These are phyloP conservation scores for Nyctibius bracteatus DNA, from an alignment of 2,113 vertebrate genomes.

Conservation along the genomic window DNA sequence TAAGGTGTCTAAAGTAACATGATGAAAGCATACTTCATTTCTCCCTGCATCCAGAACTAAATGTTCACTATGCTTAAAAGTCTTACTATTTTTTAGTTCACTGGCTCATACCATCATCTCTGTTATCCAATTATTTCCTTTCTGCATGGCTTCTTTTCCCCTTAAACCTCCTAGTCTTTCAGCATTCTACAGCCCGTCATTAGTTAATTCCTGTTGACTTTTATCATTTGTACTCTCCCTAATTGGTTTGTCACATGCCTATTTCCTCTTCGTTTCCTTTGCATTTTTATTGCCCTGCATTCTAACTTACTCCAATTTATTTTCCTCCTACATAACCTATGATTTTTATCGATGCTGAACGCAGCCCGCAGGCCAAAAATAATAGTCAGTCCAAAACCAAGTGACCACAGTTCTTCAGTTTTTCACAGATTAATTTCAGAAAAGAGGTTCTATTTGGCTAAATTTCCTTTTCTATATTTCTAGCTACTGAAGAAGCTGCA, in stretches of 20 bases:
- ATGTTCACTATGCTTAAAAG: not conserved
- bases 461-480: constrained; percentile 74
- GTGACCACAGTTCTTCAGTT: constrained; percentile 44
- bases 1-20: not conserved
- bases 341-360: constrained; percentile 59
- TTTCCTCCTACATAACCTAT: constrained; percentile 19
- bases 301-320: not conserved
- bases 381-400: constrained; percentile 49
- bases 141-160: not conserved
- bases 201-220: constrained; percentile 37
- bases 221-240: not conserved
- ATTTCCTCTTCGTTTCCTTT: constrained; percentile 18
- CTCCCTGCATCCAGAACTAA: not conserved
- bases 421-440: constrained; percentile 69
- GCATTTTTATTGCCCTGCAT: not conserved
- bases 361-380: constrained; percentile 53
- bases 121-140: constrained; percentile 10
- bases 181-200: not conserved
- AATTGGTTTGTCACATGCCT: constrained; percentile 14
- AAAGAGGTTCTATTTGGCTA: constrained; percentile 64
- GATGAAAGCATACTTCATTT: constrained; percentile 11
- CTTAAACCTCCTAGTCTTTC: not conserved
- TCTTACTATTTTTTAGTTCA: not conserved
- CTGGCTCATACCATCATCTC: not conserved
- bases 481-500: constrained; percentile 72